phyloP scores from a whole-genome alignment of 2,797 vertebrate genomes.

The Peromyscus nudipes region DNA sequence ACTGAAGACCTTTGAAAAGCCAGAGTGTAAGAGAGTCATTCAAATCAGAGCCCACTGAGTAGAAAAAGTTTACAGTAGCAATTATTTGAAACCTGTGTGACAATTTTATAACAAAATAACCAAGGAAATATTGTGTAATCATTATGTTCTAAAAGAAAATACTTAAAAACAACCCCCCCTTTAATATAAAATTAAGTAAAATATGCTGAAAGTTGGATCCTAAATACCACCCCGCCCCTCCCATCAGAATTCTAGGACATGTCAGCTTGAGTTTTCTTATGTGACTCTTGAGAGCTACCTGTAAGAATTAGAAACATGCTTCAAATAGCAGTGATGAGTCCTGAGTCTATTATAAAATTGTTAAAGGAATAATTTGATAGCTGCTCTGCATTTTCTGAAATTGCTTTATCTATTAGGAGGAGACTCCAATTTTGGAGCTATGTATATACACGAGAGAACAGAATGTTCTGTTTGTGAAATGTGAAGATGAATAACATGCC shows the following conservation, averaged over 20 bases:
- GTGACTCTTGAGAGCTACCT: constrained; percentile 47
- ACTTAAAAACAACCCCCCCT: not conserved
- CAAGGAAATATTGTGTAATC: not conserved
- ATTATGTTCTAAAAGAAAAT: not conserved
- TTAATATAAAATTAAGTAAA: not conserved
- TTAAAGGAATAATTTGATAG: constrained; percentile 58
- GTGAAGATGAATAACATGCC: not conserved
- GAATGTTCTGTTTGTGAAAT: constrained; percentile 69
- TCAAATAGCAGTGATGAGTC: constrained; percentile 30
- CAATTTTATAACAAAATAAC: constrained; percentile 22
- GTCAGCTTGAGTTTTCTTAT: constrained; percentile 45
- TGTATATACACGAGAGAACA: constrained; percentile 38
- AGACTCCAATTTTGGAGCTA: constrained; percentile 63
- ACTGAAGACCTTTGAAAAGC: not conserved
- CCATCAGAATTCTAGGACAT: not conserved
- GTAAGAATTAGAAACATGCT: constrained; percentile 41
- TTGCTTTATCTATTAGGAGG: constrained; percentile 30
- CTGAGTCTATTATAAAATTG: constrained; percentile 54
- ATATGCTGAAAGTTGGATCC: not conserved
- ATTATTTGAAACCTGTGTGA: constrained; percentile 19
- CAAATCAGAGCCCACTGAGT: not conserved
- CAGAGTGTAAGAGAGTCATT: not conserved
- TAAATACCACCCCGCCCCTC: not conserved
- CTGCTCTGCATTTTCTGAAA: constrained; percentile 38
- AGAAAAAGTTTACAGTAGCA: constrained; percentile 12